Base-by-base conservation (phyloP, 2,797 vertebrate species). In the Enteromius unitaeniatus region DNA sequence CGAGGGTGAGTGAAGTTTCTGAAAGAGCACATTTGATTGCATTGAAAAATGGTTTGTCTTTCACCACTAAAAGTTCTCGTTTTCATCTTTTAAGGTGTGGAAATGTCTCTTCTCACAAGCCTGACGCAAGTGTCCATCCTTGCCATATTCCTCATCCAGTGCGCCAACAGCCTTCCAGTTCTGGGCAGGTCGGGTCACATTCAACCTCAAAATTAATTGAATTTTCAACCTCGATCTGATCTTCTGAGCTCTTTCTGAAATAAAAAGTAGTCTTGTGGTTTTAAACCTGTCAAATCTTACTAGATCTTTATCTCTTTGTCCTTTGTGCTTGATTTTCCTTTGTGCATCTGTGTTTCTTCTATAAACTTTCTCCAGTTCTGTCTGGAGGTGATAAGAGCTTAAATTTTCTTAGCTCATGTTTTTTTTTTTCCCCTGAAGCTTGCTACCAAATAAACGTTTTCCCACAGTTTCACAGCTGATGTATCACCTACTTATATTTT, bases 101-200 rank as follows among this genome's bases (percentile, higher is more conserved):
- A 45, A 84, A 94, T 93, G 94, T 62, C 87, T 21, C 87, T 86
- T 64, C 47, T 93, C 28, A 89, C 89, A 37, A 86, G 79, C 74
- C 70, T 92, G 53, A 87, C 86, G 74, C 92, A 92, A 78, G 68
- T 88, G 51, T 84, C 93, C 74, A 80, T 95, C 83, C 84, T 95
- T 42, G 83, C 82, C 34, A 88, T 87, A 47, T 72, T 90, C 78
- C 70, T 95, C 78, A 78, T 94, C 82, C 87, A 93, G 78, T 65
- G 89, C 83, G 67, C 86, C 3, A 60, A 86, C 31, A 85, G 93
- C 49, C 88, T 92, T 87, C 93, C 94, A 82, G 87, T 90, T 89
- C 86, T 90, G 90, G 84, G 84, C 40, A 90, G 91, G 91, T 91
- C 93, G 85, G 21, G 1, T 13, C 79, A 28, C 1, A 13, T 75